Base-by-base conservation (phyloP, 2,113 vertebrate genomes). In the Prunella fulvescens region DNA sequence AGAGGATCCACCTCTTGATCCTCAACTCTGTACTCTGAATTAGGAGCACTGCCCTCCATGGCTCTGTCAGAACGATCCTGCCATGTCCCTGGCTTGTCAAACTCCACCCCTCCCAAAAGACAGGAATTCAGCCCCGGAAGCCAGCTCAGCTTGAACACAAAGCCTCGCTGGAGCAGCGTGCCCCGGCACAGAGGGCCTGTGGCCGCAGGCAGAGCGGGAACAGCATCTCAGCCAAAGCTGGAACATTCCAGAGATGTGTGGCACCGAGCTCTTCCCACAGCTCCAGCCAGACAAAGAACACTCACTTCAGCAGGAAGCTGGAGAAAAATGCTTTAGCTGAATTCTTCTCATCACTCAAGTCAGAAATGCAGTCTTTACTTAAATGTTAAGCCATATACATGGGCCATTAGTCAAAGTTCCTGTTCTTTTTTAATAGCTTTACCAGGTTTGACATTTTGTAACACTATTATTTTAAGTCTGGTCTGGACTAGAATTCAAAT, bases 381-480 rank as follows among this genome's bases (percentile, higher is more conserved):
- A 90, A 87, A 92, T 82, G 66, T 91, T 89, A 88, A 91, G 78
- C 53, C 42, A 62, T 51, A 35, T 47, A 61, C 54, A 58, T 0
- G 42, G 92, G 42, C 67, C 67, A 54, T 88, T 93, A 90, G 54
- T 82, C 88, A 86, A 82, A 93, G 86, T 45, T 62, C 66, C 78
- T 69, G 73, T 54, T 58, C 84, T 66, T 88, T 74, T 81, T 40
- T 20, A 76, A 62, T 69, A 50, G 48, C 64, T 85, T 80, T 82
- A 90, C 40, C 62, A 87, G 90, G 42, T 82, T 61, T 93, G 73
- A 92, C 92, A 92, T 94, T 95, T 91, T 17, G 33, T 60, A 94
- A 39, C 0, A 11, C 70, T 79, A 67, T 79, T 86, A 93, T 79
- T 93, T 89, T 31, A 73, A 92, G 54, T 37, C 58, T 77, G 25